Base-by-base conservation (phyloP, 2,113 vertebrate species). In the Ochotona curzoniae region DNA sequence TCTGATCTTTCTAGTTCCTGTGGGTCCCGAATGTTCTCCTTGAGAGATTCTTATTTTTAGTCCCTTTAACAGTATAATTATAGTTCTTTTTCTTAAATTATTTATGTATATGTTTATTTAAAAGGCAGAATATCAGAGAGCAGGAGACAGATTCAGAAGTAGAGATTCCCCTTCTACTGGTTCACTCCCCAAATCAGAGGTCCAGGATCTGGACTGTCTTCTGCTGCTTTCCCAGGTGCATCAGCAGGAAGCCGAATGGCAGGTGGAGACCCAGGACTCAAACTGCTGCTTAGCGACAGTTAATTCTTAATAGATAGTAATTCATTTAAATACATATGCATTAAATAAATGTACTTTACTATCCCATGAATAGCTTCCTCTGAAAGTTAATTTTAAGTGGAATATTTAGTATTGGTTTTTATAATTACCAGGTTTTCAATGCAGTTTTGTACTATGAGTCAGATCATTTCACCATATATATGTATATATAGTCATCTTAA, bases 331-430 rank as follows among this genome's bases (percentile, higher is more conserved):
- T 21, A 35, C 85, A 21, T 54, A 23, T n/a, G 79, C 25, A 28
- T 13, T 71, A 21, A 57, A 25, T 76, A 75, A 5, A 26, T 85
- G 51, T 70, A 35, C 21, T 83, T 85, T 80, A 69, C 49, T 83
- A 87, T 92, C 85, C 54, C 13, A n/a, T 83, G 69, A 28, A 38
- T 88, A n/a, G 51, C 15, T 89, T 82, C 86, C 70, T 67, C 90
- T 88, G 76, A 89, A 83, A 79, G 18, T 71, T 35, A 57, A 28
- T 80, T 89, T 73, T 92, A 28, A 76, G 18, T 82, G 28, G 61
- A 87, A 83, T 61, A 60, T 79, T 79, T 84, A 21, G 5, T 79
- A 30, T 92, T 73, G 8, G 80, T 84, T 93, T 75, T 82, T 13
- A 81, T 94, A 75, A 91, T 84, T 83, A 69, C 30, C 15, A 71